A percentile compares a stretch with the other conserved stretches of the same genome.
Evolutionary conservation across 2,113 vertebrate species (phyloP).

Genomic region (Alosa alosa): DNA sequence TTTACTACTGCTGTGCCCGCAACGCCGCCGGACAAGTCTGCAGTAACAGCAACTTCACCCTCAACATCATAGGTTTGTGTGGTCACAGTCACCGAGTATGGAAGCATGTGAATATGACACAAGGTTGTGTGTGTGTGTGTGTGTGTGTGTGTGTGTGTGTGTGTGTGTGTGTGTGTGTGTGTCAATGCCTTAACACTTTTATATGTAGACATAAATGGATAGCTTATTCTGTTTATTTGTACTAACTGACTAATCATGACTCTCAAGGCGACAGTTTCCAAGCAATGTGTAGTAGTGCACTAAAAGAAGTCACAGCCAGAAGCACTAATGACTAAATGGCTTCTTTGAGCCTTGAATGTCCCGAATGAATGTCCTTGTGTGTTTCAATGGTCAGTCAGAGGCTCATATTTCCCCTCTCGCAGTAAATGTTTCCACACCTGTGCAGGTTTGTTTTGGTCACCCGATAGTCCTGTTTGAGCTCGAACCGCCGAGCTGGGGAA

Average conservation of each 20-base stretch:
- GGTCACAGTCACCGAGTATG: neutral
- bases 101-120: too few relatives aligned
- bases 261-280: neutral
- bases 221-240: neutral
- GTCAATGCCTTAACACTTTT: neutral
- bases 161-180: neutral
- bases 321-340: neutral
- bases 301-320: neutral
- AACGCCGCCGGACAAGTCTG: slow-evolving; percentile 83
- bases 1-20: slow-evolving; percentile 90
- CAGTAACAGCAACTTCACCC: slow-evolving; percentile 86
- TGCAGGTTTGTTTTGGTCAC: slow-evolving; percentile 13
- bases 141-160: neutral
- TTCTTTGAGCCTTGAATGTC: neutral
- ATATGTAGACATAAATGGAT: neutral
- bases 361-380: neutral
- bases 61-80: slow-evolving; percentile 84
- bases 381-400: neutral
- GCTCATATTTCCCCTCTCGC: slow-evolving; percentile 2
- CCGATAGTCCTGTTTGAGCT: slow-evolving; percentile 1
- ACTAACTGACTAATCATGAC: neutral
- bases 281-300: neutral
- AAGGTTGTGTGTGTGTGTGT: too few relatives aligned
- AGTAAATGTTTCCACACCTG: neutral
- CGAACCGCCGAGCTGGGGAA: neutral